These are phyloP conservation scores for Gouania willdenowi DNA, from an alignment of 2,797 vertebrate species.

Conservation along the genomic window DNA sequence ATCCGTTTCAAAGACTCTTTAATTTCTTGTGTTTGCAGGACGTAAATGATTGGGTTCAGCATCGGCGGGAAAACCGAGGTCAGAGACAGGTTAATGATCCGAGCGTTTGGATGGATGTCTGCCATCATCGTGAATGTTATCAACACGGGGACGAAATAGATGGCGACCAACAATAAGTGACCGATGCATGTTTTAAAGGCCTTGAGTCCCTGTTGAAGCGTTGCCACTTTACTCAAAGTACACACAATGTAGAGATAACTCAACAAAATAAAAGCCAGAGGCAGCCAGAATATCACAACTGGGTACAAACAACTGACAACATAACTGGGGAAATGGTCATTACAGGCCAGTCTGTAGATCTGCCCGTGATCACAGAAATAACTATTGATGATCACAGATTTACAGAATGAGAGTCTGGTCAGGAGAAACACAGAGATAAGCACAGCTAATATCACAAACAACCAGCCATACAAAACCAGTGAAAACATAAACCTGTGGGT, in stretches of 20 bases:
- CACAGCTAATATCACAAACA: neutral
- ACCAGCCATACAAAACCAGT: conserved; percentile 28
- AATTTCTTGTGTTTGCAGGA: conserved; percentile 66
- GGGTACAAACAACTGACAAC: conserved; percentile 6
- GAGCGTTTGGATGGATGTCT: conserved; percentile 49
- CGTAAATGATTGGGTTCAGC: conserved; percentile 67
- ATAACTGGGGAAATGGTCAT: conserved; percentile 26
- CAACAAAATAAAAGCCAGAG: conserved; percentile 48
- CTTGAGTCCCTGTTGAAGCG: conserved; percentile 33
- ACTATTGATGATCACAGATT: conserved; percentile 45
- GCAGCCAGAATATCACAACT: conserved; percentile 42
- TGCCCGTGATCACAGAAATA: conserved; percentile 65
- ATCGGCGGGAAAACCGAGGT: conserved; percentile 50
- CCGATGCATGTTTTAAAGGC: conserved; percentile 62
- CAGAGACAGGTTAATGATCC: conserved; percentile 59
- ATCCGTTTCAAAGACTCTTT: conserved; percentile 43
- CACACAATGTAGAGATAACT: conserved; percentile 48
- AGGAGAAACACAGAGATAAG: conserved; percentile 30
- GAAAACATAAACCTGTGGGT: conserved; percentile 40
- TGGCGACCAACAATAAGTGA: conserved; percentile 52
- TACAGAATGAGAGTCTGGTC: conserved; percentile 53
- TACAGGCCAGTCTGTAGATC: conserved; percentile 54
- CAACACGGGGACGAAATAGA: conserved; percentile 61
- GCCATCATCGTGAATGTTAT: conserved; percentile 32
- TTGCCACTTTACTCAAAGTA: conserved; percentile 47